Conservation (phyloP, 2,797 vertebrate genomes). For the Morelia viridis region DNA sequence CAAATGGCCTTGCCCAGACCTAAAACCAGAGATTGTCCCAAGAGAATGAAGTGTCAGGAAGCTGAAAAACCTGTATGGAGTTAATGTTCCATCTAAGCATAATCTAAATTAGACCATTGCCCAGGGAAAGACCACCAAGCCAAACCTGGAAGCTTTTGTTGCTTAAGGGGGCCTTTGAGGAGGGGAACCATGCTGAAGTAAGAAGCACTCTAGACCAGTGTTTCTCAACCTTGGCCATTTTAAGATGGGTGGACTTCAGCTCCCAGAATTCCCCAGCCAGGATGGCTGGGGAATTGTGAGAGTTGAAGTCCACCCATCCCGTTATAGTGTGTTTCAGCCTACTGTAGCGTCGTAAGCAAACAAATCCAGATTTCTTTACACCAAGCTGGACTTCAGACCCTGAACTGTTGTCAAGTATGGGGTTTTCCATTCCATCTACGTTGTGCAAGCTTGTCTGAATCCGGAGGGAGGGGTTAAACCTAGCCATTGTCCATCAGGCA, state of each 20-base stretch:
- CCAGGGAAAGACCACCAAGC: not conserved
- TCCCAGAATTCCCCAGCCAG: not conserved
- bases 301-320: not conserved
- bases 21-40: not conserved
- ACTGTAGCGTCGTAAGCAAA: too few relatives aligned
- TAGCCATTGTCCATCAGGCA: too few relatives aligned
- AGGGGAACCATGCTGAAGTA: not conserved
- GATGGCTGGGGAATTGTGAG: not conserved
- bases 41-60: not conserved
- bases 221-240: not conserved
- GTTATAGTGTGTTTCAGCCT: too few relatives aligned
- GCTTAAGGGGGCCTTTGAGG: not conserved
- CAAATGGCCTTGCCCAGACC: not conserved
- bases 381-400: too few relatives aligned
- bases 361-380: too few relatives aligned
- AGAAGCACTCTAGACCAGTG: not conserved
- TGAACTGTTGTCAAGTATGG: too few relatives aligned
- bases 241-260: not conserved
- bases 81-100: not conserved
- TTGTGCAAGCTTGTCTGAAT: too few relatives aligned
- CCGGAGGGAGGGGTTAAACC: too few relatives aligned
- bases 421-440: too few relatives aligned
- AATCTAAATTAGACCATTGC: not conserved
- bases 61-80: not conserved
- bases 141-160: not conserved